A percentile compares a stretch with the other conserved stretches of the same genome.
Evolutionary conservation across 2,888 invertebrate genomes (phyloP).

Genomic region (Dermolepida albohirtum): DNA sequence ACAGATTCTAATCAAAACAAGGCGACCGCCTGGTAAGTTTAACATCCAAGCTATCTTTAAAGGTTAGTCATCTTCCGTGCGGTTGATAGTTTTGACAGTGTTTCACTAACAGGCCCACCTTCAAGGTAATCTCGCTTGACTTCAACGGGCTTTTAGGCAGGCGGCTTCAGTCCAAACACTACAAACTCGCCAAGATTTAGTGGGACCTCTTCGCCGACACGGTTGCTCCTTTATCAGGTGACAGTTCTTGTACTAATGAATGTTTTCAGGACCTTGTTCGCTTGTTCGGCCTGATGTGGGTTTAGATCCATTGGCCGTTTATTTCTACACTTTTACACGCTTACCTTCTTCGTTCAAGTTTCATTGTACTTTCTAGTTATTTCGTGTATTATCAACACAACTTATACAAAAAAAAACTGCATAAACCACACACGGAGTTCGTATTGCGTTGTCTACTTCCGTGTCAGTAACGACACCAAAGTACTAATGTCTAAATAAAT

Average conservation of each 20-base stretch:
- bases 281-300: constrained; percentile 50
- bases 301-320: constrained; percentile 45
- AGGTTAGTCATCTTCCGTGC: constrained; percentile 48
- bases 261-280: constrained; percentile 61
- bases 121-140: constrained; percentile 44
- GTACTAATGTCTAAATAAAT: constrained; percentile 5
- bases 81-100: constrained; percentile 42
- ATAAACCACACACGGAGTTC: constrained; percentile 44
- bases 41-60: constrained; percentile 49
- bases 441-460: constrained; percentile 17
- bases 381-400: constrained; percentile 36
- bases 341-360: constrained; percentile 38
- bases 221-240: constrained; percentile 63
- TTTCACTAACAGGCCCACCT: constrained; percentile 45
- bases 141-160: constrained; percentile 49
- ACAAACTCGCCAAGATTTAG: constrained; percentile 61
- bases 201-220: constrained; percentile 61
- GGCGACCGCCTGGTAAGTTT: constrained; percentile 58
- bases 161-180: constrained; percentile 57
- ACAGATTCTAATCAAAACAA: constrained; percentile 63
- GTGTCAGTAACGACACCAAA: neutral
- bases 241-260: constrained; percentile 64
- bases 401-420: constrained; percentile 38
- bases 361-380: constrained; percentile 40
- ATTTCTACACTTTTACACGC: constrained; percentile 48